A percentile compares a stretch with the other conserved stretches of the same genome.
phyloP scores from a whole-genome alignment of 1,140 invertebrate species.

The Penaeus vannamei region DNA sequence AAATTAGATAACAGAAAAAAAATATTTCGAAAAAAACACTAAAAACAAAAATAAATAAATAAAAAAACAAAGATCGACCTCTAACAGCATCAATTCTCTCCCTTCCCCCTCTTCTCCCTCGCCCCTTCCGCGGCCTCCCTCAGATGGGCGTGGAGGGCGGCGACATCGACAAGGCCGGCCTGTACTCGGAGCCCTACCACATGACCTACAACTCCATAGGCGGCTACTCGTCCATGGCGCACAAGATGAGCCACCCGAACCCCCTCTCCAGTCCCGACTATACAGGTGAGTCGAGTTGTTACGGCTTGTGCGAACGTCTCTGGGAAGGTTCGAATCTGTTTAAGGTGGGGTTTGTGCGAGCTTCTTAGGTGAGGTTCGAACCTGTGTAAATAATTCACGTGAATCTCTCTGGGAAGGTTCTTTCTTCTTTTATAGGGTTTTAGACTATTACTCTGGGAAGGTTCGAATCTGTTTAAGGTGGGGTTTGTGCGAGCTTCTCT shows the following conservation, averaged over 20 bases:
- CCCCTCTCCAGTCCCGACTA: slow-evolving; percentile 69
- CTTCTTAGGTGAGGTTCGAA: no score
- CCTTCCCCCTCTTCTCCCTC: neutral
- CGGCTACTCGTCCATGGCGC: slow-evolving; percentile 51
- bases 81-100: neutral
- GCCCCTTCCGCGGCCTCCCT: neutral
- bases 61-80: no score
- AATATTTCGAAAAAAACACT: no score
- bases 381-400: no score
- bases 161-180: slow-evolving; percentile 66
- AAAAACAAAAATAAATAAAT: no score
- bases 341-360: neutral
- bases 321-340: neutral
- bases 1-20: no score
- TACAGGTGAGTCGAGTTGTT: slow-evolving; percentile 64
- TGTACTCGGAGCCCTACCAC: slow-evolving; percentile 71
- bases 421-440: no score
- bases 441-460: no score
- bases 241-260: slow-evolving; percentile 57
- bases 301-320: neutral
- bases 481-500: no score
- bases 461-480: no score
- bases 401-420: no score
- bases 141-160: slow-evolving; percentile 74
- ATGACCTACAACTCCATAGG: slow-evolving; percentile 65